Percentiles rank a stretch among this genome's conserved stretches.
These are phyloP conservation scores for Caranx ignobilis DNA, from an alignment of 2,113 vertebrate genomes.

Conservation along the genomic window DNA sequence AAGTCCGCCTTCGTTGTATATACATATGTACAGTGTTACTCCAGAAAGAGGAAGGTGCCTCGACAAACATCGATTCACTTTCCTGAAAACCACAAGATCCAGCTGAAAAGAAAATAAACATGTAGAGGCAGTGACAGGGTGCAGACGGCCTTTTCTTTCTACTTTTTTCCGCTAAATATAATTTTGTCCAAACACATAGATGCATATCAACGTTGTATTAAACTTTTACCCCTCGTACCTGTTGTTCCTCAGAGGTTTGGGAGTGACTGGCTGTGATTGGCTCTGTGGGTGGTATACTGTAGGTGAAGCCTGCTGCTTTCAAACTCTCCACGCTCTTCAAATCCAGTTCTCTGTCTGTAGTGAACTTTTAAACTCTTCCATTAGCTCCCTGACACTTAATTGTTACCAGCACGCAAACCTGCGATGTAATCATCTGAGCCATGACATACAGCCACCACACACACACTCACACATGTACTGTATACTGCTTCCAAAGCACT, in stretches of 20 bases:
- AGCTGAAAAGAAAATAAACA: not conserved
- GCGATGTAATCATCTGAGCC: conserved; percentile 57
- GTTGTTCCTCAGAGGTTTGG: not conserved
- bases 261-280: conserved; percentile 13
- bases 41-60: not conserved
- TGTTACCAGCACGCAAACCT: conserved; percentile 74
- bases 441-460: conserved; percentile 49
- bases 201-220: not conserved
- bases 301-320: conserved; percentile 12
- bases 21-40: not conserved
- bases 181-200: not conserved
- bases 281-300: conserved; percentile 21
- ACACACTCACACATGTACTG: conserved; percentile 16
- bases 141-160: conserved; percentile 1
- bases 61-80: not conserved
- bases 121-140: not conserved
- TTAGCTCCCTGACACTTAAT: conserved; percentile 75
- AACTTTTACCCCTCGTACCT: not conserved
- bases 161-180: not conserved
- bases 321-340: not conserved
- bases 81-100: not conserved
- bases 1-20: not conserved
- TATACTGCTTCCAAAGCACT: conserved; percentile 46
- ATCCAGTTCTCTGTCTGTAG: conserved; percentile 9
- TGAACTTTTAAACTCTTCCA: conserved; percentile 75